phyloP scores from a whole-genome alignment of 2,888 invertebrate genomes.

The Hololepta plana region DNA sequence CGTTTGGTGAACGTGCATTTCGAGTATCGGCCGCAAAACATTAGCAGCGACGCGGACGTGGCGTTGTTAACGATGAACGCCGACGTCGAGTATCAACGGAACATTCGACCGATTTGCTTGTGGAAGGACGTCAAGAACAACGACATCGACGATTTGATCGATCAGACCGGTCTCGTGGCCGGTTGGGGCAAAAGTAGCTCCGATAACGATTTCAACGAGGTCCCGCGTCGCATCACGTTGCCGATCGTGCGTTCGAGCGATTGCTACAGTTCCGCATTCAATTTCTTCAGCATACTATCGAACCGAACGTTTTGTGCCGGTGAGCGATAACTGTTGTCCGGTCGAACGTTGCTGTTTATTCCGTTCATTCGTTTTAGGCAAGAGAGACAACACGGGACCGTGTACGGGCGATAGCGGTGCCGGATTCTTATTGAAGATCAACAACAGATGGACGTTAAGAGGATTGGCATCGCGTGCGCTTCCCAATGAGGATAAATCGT shows the following conservation, averaged over 20 bases:
- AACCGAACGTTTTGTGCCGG: constrained; percentile 31
- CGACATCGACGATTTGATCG: constrained; percentile 19
- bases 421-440: constrained; percentile 28
- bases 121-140: constrained; percentile 30
- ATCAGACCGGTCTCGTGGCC: constrained; percentile 30
- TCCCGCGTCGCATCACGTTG: constrained; percentile 33
- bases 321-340: too few relatives aligned
- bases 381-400: constrained; percentile 30
- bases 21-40: too few relatives aligned
- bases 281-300: constrained; percentile 21
- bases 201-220: constrained; percentile 25
- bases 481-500: constrained; percentile 25
- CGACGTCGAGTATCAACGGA: too few relatives aligned
- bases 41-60: too few relatives aligned
- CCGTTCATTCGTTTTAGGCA: constrained; percentile 24
- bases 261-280: constrained; percentile 33
- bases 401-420: constrained; percentile 41
- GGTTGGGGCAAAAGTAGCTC: constrained; percentile 38
- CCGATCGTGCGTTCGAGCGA: constrained; percentile 36
- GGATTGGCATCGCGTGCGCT: constrained; percentile 29
- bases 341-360: too few relatives aligned
- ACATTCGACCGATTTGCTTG: constrained; percentile 35
- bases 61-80: too few relatives aligned
- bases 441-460: constrained; percentile 29
- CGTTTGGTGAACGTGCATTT: too few relatives aligned